Base-by-base conservation (phyloP, 2,113 vertebrate genomes). In the Lichenostomus cassidix region DNA sequence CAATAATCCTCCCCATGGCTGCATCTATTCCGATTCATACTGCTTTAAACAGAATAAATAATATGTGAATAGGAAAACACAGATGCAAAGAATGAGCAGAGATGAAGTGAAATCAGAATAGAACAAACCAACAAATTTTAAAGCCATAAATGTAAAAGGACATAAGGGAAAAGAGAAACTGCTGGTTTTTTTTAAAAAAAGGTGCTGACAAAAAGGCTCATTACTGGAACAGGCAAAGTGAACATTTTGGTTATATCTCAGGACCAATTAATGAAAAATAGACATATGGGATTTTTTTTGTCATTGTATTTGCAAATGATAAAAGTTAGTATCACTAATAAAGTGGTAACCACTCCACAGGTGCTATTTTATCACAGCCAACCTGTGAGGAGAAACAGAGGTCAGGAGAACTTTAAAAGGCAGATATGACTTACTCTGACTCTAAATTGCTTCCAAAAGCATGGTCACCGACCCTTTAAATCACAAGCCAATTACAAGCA, bases 381-480 rank as follows among this genome's bases (percentile, higher is more conserved):
- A 58, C 50, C 74, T 83, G 49, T 41, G 28, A 65, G 47, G 86
- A 95, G 49, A 98, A 95, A 67, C n/a, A 87, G 85, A 93, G 63
- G 42, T 96, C 79, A 89, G 41, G 71, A 94, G 93, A 96, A 93
- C 50, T 88, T 97, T 58, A 87, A 95, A 87, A 81, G 65, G 79
- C 35, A 93, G 55, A 88, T 89, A 93, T 23, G 47, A 92, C 78
- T 94, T 78, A 87, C 20, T 87, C 65, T 95, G 86, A 58, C 49
- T 95, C 94, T 83, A 95, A 96, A 94, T 95, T 95, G 79, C 83
- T 89, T 95, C 96, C 81, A 95, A 93, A 97, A 95, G 60, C 85
- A 92, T 58, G 77, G 83, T 92, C 82, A 95, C 44, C 95, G 95
- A 97, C 89, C 82, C 92, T 95, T 97, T 94, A 97, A 97, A 96